A percentile compares a stretch with the other conserved stretches of the same genome.
phyloP scores from a whole-genome alignment of 2,888 invertebrate genomes.

The Pandemis corylana region DNA sequence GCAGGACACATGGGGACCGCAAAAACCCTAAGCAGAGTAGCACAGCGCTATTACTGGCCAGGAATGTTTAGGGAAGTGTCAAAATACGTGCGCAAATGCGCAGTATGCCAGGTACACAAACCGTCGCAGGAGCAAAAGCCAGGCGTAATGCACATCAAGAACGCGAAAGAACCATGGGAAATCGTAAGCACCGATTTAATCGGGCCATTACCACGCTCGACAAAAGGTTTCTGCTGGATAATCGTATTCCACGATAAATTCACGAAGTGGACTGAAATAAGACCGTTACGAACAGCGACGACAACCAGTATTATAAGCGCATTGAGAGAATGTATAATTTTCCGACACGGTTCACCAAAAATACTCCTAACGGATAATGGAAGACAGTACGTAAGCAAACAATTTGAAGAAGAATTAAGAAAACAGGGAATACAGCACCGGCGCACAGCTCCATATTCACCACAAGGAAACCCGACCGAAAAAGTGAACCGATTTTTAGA shows the following conservation, averaged over 20 bases:
- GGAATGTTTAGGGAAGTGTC: too few relatives aligned
- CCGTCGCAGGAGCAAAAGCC: too few relatives aligned
- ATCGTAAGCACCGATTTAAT: not conserved
- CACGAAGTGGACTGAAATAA: conserved; percentile 47
- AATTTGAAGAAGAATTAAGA: conserved; percentile 9
- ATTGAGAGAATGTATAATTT: too few relatives aligned
- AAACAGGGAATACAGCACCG: not conserved
- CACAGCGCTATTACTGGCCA: too few relatives aligned
- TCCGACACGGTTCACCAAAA: too few relatives aligned
- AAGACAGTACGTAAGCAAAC: conserved; percentile 29
- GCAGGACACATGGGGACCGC: too few relatives aligned
- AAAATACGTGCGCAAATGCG: too few relatives aligned
- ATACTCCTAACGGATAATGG: conserved; percentile 25
- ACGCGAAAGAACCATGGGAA: not conserved
- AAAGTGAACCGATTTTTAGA: conserved; percentile 53
- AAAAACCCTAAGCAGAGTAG: too few relatives aligned
- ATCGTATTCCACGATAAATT: conserved; percentile 51
- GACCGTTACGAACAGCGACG: conserved; percentile 46
- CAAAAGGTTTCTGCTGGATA: conserved; percentile 22
- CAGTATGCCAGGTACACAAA: too few relatives aligned
- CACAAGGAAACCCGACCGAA: conserved; percentile 59
- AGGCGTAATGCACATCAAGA: not conserved
- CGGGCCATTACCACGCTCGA: not conserved
- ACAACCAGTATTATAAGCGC: not conserved
- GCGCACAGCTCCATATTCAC: conserved; percentile 43